Base-by-base conservation (phyloP, 1,140 invertebrate species). In the Lepidurus couesii region DNA sequence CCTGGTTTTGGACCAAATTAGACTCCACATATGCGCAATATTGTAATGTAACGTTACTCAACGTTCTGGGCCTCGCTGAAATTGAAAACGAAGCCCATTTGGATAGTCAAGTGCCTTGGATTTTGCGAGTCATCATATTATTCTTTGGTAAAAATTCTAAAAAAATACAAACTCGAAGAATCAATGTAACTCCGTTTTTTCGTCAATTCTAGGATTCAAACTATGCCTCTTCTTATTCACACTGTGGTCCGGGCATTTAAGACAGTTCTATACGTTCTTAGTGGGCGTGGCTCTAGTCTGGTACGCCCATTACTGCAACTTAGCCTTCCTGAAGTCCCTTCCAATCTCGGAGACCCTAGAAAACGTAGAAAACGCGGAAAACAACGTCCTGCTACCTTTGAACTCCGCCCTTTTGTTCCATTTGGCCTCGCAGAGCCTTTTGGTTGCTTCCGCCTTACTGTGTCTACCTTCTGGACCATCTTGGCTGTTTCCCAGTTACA, bases 1-100 rank as follows among this genome's bases (percentile, higher is more conserved):
- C 43, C 16, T 47, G 24, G 26, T 47, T 76, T 24, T 79, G 74
- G 74, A 53, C 73, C 11, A 76, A 79, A 24, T 45, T 76, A 42
- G 73, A 42, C 13, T 16, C 44, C 6, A 24, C 13, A 34, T 74
- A 77, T 42, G 34, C 44, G 4, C 34, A 42, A 6, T 42, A 42
- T 75, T 42, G 34, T 24, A 75, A 42, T 24, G 34, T 75, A 9
- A 76, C 45, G 8, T n/a, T 77, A 21, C 44, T 76, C n/a, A 65
- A 79, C 16, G 75, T 76, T 43, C 26, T 76, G 47, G 43, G 42
- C 24, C 42, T 75, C 8, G 16, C 26, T 65, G 47, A 45, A n/a
- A 73, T 16, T 13, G 34, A 73, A 45, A 79, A 77, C 75, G 44
- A 45, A 11, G 42, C 47, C 42, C 16, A 42, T 65, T 42, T 75